Percentiles rank a stretch among this genome's conserved stretches.
Conservation (phyloP, 64 coral and sea anemone genomes). For the Trachythela sp. region DNA sequence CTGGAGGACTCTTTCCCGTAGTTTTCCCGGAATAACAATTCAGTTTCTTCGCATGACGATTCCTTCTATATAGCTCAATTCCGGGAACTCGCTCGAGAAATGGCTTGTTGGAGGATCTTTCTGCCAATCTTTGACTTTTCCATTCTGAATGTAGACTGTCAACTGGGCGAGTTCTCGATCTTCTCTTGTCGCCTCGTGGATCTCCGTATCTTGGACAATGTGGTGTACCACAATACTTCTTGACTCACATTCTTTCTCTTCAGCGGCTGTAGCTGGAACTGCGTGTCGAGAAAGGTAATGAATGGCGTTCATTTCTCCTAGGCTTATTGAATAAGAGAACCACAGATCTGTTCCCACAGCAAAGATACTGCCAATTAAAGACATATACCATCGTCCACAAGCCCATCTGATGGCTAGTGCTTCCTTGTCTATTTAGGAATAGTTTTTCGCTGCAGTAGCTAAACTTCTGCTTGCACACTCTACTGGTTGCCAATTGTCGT, state of each 20-base stretch:
- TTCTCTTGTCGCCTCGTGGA: not conserved
- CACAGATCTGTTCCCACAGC: not conserved
- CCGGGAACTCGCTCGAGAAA: not conserved
- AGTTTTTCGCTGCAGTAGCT: not conserved
- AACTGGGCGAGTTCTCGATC: not conserved
- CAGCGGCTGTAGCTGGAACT: not conserved
- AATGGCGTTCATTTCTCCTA: not conserved
- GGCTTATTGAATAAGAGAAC: not conserved
- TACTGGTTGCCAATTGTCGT: not conserved
- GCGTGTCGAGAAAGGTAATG: not conserved
- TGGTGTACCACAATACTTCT: not conserved
- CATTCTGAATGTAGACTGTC: not conserved
- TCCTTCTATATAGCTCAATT: not conserved
- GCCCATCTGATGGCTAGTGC: conserved; percentile 22
- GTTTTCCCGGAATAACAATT: not conserved
- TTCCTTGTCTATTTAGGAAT: not conserved
- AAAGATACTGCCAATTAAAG: not conserved
- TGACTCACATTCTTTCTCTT: not conserved
- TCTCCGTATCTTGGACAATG: not conserved
- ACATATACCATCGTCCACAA: not conserved
- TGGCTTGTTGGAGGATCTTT: not conserved
- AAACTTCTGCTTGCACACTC: conserved; percentile 8
- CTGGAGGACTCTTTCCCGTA: not conserved
- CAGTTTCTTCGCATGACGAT: conserved; percentile 1
- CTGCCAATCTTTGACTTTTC: not conserved